These are phyloP conservation scores for Clarias macrocephalus DNA, from an alignment of 2,113 vertebrate genomes.

Conservation along the genomic window DNA sequence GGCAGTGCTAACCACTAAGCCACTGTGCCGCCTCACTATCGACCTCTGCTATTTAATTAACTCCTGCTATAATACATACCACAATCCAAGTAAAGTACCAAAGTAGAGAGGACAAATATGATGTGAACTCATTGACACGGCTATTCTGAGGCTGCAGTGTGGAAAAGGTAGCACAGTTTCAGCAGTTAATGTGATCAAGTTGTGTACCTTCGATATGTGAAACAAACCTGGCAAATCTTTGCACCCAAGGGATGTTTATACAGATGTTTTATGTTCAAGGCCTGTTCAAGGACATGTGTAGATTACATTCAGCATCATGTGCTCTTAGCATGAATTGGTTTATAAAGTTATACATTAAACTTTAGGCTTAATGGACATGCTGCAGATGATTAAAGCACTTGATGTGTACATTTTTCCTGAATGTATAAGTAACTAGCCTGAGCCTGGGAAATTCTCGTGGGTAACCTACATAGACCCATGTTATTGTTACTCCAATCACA, in stretches of 20 bases:
- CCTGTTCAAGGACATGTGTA: background rate
- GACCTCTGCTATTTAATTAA: background rate
- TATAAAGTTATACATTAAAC: conserved; percentile 15
- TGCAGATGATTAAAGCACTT: background rate
- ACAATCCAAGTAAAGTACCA: background rate
- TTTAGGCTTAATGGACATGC: background rate
- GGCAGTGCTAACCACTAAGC: too few relatives aligned
- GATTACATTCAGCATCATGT: background rate
- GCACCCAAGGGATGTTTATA: background rate
- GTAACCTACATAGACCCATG: conserved; percentile 45
- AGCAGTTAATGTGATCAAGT: background rate
- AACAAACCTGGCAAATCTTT: background rate
- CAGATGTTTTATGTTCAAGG: background rate
- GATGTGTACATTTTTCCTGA: background rate
- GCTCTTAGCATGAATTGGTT: background rate
- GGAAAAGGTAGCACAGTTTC: background rate
- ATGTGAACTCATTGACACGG: conserved; percentile 15
- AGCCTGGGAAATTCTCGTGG: conserved; percentile 37
- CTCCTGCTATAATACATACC: background rate
- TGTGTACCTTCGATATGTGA: background rate
- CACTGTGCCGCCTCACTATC: background rate
- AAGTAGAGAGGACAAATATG: background rate
- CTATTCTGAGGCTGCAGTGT: background rate
- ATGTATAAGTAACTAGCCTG: background rate
- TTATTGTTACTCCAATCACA: conserved; percentile 52